A percentile compares a stretch with the other conserved stretches of the same genome.
phyloP scores from a whole-genome alignment of 2,113 vertebrate species.

The Pedionomus torquatus region DNA sequence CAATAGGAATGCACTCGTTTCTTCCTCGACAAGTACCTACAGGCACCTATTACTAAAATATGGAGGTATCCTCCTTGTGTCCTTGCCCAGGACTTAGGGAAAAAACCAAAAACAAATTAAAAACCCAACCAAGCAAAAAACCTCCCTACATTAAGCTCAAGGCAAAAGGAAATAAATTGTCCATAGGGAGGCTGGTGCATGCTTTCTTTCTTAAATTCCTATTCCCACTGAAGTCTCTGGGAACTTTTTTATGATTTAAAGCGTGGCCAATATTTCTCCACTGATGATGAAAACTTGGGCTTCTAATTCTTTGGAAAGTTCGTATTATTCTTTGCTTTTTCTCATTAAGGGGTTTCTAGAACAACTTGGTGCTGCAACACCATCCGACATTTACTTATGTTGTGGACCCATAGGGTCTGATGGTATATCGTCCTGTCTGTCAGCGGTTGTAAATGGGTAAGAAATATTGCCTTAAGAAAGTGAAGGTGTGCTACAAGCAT shows the following conservation, averaged over 20 bases:
- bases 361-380: background rate
- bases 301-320: background rate
- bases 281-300: background rate
- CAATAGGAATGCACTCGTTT: background rate
- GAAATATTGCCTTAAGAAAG: background rate
- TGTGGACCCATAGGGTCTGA: background rate
- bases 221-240: background rate
- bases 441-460: background rate
- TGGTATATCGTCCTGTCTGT: background rate
- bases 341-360: background rate
- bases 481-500: background rate
- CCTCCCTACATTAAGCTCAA: background rate
- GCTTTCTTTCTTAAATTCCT: background rate
- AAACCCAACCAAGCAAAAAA: background rate
- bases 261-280: background rate
- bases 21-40: background rate
- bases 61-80: background rate
- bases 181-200: background rate
- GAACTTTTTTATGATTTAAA: background rate
- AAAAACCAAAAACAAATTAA: background rate
- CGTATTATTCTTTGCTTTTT: background rate
- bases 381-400: background rate
- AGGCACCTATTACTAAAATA: background rate
- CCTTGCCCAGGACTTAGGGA: background rate
- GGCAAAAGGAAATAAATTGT: background rate